Evolutionary conservation across 1,140 invertebrate species (phyloP).

Genomic region (Drosophila sproati): DNA sequence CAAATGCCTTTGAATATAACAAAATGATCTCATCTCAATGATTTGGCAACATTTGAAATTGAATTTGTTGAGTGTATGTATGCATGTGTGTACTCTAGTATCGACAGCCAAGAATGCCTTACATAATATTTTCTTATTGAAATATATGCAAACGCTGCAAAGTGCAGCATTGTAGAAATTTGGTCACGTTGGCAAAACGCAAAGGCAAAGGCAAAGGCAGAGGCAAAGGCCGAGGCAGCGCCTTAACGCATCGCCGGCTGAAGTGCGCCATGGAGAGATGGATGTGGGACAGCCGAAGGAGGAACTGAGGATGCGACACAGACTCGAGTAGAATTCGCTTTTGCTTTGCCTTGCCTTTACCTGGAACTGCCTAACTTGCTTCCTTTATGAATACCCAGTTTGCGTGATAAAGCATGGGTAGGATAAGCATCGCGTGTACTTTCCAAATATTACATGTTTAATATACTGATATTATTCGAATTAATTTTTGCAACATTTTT

Average conservation of each 20-base stretch:
- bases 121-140: conserved; percentile 64
- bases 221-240: conserved; percentile 9
- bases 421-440: no score
- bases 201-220: background rate
- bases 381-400: conserved; percentile 1
- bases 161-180: conserved; percentile 11
- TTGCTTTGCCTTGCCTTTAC: conserved; percentile 7
- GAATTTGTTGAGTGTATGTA: background rate
- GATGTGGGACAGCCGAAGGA: background rate
- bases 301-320: conserved; percentile 4
- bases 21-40: no score
- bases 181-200: background rate
- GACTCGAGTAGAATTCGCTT: background rate
- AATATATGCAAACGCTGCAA: conserved; percentile 71
- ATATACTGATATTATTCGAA: no score
- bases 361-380: conserved; percentile 6
- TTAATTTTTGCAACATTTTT: no score
- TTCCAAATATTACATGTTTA: background rate
- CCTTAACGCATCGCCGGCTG: conserved; percentile 46
- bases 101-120: conserved; percentile 37
- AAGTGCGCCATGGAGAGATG: background rate
- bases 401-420: background rate
- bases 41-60: no score
- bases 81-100: background rate
- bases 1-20: no score